Evolutionary conservation across 2,113 vertebrate genomes (phyloP), one percentile per base, ranked within the genome.

Genomic region (Redunca redunca): DNA sequence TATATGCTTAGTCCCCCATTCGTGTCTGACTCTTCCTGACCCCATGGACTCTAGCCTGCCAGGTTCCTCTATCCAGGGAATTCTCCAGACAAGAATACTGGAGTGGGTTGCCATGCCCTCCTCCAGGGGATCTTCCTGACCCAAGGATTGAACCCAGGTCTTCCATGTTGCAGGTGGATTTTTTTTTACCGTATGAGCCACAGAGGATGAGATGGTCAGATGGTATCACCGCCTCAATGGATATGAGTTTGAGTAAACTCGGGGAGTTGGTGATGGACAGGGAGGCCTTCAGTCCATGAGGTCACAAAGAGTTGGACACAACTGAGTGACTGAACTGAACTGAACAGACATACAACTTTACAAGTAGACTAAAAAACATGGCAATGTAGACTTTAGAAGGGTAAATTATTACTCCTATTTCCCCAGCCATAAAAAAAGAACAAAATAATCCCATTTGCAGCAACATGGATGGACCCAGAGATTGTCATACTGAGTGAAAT

Each of bases 101-200:
- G 33, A 9, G 1, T n/a, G 64, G 64, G 64, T 9, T 67, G 64
- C 64, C 17, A 67, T 67, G 64, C 17, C 64, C 64, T 67, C 15
- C 64, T 67, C 33, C 33, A 67, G 15, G 4, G 17, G 33, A 67
- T 36, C 33, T 67, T 67, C 33, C 64, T 2, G 1, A 4, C 16
- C 30, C 62, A n/a, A 30, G 30, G 30, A 64, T 64, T 0, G 6
- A 67, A 67, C 33, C 8, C 33, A 67, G 64, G 33, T 36, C 33
- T 36, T 33, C 64, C 3, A 33, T 4, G 0, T 2, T 36, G 64
- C 4, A 67, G n/a, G n/a, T 0, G 1, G n/a, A 36, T 67, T 67
- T n/a, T 40, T n/a, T 40, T 36, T 67, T 67, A 67, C 7, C 16
- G 1, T n/a, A 1, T 9, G 30, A 64, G 62, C 15, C 62, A 67